Evolutionary conservation across 2,113 vertebrate species (phyloP).

Genomic region (Cephalopholis sonnerati): DNA sequence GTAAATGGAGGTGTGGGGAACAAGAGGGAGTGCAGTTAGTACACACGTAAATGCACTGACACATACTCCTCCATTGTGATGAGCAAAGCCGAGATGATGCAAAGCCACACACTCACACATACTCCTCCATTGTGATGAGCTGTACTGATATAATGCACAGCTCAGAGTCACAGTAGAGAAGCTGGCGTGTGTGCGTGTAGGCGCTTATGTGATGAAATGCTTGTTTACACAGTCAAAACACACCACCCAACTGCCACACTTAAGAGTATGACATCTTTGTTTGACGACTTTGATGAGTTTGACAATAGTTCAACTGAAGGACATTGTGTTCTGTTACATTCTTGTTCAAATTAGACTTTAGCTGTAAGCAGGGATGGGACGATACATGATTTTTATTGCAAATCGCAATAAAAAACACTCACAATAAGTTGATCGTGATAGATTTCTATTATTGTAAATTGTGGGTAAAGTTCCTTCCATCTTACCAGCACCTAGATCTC

Average conservation of each 20-base stretch:
- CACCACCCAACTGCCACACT: not conserved
- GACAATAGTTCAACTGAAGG: not conserved
- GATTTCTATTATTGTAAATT: too few relatives aligned
- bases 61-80: constrained; percentile 49
- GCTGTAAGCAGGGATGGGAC: too few relatives aligned
- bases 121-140: constrained; percentile 60
- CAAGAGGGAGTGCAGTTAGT: not conserved
- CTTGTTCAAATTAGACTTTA: not conserved
- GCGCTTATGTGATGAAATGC: constrained; percentile 2
- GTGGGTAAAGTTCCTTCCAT: too few relatives aligned
- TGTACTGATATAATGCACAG: constrained; percentile 35
- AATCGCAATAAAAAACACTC: too few relatives aligned
- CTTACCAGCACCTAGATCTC: too few relatives aligned
- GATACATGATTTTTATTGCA: too few relatives aligned
- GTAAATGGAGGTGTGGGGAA: constrained; percentile 45
- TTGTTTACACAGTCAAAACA: not conserved
- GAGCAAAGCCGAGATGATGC: constrained; percentile 44
- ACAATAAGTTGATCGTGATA: too few relatives aligned
- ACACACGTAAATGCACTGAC: constrained; percentile 31
- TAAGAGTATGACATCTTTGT: not conserved
- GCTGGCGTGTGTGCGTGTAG: not conserved
- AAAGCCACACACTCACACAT: constrained; percentile 37
- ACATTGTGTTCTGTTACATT: not conserved
- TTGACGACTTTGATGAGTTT: not conserved
- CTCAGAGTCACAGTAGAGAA: constrained; percentile 21